Conservation (phyloP, 2,113 vertebrate species). For the Spheniscus mendiculus region DNA sequence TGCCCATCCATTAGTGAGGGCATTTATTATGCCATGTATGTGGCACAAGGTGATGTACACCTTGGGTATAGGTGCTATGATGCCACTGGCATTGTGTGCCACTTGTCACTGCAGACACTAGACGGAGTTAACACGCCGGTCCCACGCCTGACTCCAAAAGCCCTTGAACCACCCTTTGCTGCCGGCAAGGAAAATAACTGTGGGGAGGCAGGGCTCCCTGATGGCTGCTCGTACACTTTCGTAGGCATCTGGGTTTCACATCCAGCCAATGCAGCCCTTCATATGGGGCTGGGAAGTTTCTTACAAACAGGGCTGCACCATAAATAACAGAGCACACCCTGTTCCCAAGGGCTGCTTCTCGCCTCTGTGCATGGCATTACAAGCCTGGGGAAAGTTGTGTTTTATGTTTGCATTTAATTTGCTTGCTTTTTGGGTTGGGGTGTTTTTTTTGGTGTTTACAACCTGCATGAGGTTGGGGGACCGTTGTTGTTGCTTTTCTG, state of each 20-base stretch:
- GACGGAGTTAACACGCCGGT: accelerated
- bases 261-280: not conserved
- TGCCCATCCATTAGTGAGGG: not conserved
- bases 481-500: not conserved
- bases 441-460: not conserved
- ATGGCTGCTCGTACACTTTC: not conserved
- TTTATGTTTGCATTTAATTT: not conserved
- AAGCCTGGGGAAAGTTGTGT: not conserved
- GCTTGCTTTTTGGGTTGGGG: not conserved
- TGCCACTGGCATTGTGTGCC: not conserved
- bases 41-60: not conserved
- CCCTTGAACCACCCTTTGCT: not conserved
- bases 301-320: not conserved
- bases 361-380: not conserved
- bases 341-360: not conserved
- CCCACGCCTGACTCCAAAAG: not conserved
- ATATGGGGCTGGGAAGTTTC: not conserved
- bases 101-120: accelerated
- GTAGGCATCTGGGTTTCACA: not conserved
- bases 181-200: not conserved
- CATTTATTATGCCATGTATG: not conserved
- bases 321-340: not conserved
- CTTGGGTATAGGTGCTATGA: not conserved
- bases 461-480: not conserved
- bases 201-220: not conserved